Conservation (phyloP, 2,113 vertebrate species). For the Phaethornis superciliosus region DNA sequence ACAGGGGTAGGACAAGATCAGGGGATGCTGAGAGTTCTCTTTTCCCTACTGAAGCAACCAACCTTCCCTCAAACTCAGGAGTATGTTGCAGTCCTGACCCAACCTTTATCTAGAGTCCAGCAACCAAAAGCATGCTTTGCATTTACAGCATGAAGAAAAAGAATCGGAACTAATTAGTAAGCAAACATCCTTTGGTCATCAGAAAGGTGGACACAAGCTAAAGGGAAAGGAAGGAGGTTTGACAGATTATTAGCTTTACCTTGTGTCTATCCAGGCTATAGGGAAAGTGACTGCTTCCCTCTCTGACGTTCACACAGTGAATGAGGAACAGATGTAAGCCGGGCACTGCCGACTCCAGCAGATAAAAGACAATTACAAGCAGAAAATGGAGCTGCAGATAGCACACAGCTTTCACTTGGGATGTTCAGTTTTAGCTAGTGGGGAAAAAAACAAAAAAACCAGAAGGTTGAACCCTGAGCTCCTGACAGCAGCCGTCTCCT, state of each 20-base stretch:
- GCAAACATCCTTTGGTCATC: neutral
- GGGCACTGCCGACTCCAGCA: conserved; percentile 34
- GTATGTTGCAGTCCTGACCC: neutral
- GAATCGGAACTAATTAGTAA: neutral
- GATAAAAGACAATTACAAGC: conserved; percentile 37
- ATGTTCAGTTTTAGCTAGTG: neutral
- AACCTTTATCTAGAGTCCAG: accelerated
- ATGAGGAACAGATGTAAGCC: conserved; percentile 38
- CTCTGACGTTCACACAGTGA: neutral
- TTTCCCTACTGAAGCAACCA: neutral
- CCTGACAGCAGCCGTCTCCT: neutral
- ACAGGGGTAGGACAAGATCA: accelerated
- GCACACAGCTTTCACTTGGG: neutral
- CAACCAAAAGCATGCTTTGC: neutral
- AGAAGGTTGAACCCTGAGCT: neutral
- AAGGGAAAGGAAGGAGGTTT: neutral
- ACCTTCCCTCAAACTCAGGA: neutral
- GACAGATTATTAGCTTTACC: neutral
- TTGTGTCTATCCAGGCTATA: neutral
- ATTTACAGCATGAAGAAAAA: neutral
- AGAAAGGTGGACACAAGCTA: neutral
- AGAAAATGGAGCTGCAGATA: conserved; percentile 39
- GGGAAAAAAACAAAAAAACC: neutral
- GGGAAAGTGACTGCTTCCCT: neutral
- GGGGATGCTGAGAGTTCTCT: neutral